A percentile compares a stretch with the other conserved stretches of the same genome.
These are phyloP conservation scores for Protophormia terraenovae DNA, from an alignment of 2,888 invertebrate species.

Conservation along the genomic window DNA sequence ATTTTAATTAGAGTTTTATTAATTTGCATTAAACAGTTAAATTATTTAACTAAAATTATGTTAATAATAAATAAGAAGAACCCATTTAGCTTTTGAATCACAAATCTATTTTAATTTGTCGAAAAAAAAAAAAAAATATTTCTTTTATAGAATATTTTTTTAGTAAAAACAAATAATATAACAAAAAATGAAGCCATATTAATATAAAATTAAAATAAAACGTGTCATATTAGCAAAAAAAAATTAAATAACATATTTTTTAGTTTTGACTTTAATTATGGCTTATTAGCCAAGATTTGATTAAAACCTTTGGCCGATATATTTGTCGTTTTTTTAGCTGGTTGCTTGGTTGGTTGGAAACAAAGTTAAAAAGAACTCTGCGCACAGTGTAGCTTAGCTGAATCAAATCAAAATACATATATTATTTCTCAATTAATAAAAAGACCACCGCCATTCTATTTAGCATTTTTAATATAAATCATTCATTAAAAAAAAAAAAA, in stretches of 20 bases:
- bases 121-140: no score
- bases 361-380: no score
- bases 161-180: not conserved
- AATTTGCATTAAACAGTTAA: no score
- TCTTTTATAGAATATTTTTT: not conserved
- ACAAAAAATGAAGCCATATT: not conserved
- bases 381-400: no score
- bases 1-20: no score
- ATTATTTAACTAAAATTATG: no score
- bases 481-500: constrained; percentile 12
- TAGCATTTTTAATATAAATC: constrained; percentile 33
- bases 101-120: no score
- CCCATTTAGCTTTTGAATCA: no score
- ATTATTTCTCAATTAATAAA: constrained; percentile 14
- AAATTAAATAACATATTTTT: not conserved
- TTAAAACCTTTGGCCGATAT: not conserved
- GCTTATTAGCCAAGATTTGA: not conserved
- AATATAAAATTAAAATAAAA: not conserved
- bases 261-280: not conserved
- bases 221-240: not conserved
- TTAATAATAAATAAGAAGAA: no score
- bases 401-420: not conserved
- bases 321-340: not conserved
- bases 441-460: constrained; percentile 32
- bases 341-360: not conserved